A percentile compares a stretch with the other conserved stretches of the same genome.
phyloP scores from a whole-genome alignment of 2,113 vertebrate genomes.

The Leptocoma aspasia region DNA sequence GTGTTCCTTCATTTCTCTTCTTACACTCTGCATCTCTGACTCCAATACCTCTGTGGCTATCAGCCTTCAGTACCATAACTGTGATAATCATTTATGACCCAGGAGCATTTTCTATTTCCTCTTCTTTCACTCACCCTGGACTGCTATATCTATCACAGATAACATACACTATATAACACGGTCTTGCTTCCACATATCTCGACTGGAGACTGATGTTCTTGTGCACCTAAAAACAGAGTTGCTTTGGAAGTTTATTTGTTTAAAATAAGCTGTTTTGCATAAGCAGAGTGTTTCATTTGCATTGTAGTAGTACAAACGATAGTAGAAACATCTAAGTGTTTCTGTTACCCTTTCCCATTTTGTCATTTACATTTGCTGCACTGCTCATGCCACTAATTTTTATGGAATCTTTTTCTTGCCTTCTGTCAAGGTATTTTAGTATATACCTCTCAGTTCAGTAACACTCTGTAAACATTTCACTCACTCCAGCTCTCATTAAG shows the following conservation, averaged over 20 bases:
- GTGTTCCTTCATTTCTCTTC: neutral
- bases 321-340: neutral
- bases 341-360: neutral
- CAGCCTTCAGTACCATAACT: neutral
- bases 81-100: conserved; percentile 12
- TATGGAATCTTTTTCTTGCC: neutral
- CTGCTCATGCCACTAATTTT: neutral
- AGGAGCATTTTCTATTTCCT: conserved; percentile 23
- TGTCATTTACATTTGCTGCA: neutral
- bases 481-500: neutral
- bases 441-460: neutral
- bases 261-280: neutral
- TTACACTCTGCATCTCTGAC: neutral
- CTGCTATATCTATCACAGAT: conserved; percentile 23
- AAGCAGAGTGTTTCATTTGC: neutral
- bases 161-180: neutral
- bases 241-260: neutral
- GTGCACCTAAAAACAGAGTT: neutral
- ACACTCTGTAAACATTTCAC: neutral
- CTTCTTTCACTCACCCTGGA: neutral
- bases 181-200: neutral
- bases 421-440: neutral
- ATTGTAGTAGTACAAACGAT: neutral
- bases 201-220: neutral
- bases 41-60: neutral